phyloP scores from a whole-genome alignment of 2,797 vertebrate genomes.

The Menidia menidia region DNA sequence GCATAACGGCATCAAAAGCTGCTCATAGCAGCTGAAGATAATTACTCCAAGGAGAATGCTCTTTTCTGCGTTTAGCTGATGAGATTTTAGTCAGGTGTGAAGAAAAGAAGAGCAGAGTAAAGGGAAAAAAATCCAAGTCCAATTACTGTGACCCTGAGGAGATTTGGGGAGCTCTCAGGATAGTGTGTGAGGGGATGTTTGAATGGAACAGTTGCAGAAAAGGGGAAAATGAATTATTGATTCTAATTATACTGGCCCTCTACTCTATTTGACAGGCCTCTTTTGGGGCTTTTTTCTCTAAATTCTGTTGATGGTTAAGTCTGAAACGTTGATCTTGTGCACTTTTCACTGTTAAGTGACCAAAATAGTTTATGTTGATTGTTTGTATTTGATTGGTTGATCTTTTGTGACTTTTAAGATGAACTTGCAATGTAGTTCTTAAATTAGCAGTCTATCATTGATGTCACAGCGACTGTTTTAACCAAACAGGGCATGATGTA shows the following conservation, averaged over 20 bases:
- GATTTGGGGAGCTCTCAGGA: conserved; percentile 66
- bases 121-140: conserved; percentile 62
- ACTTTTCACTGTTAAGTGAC: conserved; percentile 56
- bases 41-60: conserved; percentile 69
- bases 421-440: conserved; percentile 23
- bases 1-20: conserved; percentile 56
- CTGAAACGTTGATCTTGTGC: conserved; percentile 58
- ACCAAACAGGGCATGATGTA: neutral
- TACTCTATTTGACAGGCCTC: conserved; percentile 55
- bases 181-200: conserved; percentile 63
- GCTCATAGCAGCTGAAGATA: conserved; percentile 65
- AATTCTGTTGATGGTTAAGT: conserved; percentile 62
- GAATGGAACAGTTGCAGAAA: conserved; percentile 81
- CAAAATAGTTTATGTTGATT: conserved; percentile 68
- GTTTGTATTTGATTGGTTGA: conserved; percentile 55
- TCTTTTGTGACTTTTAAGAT: conserved; percentile 27
- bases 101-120: conserved; percentile 42
- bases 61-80: conserved; percentile 70
- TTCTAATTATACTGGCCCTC: conserved; percentile 80
- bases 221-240: conserved; percentile 84
- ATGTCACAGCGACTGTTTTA: neutral
- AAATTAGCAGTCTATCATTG: conserved; percentile 4
- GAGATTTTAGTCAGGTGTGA: conserved; percentile 66
- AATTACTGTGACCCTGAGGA: conserved; percentile 75
- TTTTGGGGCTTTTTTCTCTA: conserved; percentile 57